Evolutionary conservation across 2,797 vertebrate genomes (phyloP), one percentile per base, ranked within the genome.

Genomic region (Phyllotis vaccarum): DNA sequence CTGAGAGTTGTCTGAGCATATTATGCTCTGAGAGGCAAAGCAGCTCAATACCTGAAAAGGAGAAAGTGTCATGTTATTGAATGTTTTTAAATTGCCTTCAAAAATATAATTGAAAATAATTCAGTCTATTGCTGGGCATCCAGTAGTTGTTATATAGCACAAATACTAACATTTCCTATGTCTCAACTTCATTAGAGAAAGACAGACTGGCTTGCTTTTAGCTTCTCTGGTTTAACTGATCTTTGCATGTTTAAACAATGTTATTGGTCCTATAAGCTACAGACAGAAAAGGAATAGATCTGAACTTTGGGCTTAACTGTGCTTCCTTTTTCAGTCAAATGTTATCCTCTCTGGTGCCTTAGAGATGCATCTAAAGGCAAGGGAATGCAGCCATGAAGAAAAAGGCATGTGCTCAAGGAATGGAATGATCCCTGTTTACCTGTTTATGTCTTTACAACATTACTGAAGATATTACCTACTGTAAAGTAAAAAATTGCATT

Each of bases 141-240:
- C 24, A 52, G 49, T 72, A 60, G 46, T 49, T 49, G 54, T 40
- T 87, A 75, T 34, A 37, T 75, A 91, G 89, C 37, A 24, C 56
- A 49, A 49, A 34, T 13, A 83, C 9, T 72, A 87, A 17, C 22
- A 68, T 89, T 64, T 92, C 21, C 66, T 95, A 56, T 2, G 24
- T 95, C 96, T 89, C 52, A 7, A 81, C 81, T 86, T 93, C 37
- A 56, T 56, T 94, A 54, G 46, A 79, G 64, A 75, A 85, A 91
- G n/a, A 24, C 76, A 70, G 82, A 19, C 27, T 93, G 83, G 92
- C 11, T 95, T 86, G 21, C 49, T 94, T 94, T 89, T 76, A 49
- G 24, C 27, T 58, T 96, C 7, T 82, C 11, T 46, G 76, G 60
- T 82, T 78, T 92, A 86, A 89, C 74, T 74, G 64, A 37, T 76